phyloP scores from a whole-genome alignment of 64 coral and sea anemone genomes.

The Porites lutea region DNA sequence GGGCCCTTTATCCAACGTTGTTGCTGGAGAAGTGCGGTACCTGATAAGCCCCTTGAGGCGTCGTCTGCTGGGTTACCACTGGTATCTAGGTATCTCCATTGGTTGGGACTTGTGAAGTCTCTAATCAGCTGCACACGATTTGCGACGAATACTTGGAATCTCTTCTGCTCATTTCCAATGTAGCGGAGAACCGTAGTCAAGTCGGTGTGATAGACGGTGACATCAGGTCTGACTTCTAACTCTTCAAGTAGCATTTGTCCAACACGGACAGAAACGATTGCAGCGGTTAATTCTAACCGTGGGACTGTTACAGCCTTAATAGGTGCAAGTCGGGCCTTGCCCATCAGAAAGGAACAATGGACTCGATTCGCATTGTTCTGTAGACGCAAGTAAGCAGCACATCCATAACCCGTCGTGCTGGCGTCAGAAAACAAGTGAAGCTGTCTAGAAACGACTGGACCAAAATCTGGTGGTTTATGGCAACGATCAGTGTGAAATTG shows the following conservation, averaged over 20 bases:
- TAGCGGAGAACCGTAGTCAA: constrained; percentile 50
- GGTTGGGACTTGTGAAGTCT: not conserved
- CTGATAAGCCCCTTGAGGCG: constrained; percentile 13
- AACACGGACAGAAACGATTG: constrained; percentile 48
- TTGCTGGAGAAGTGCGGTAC: not conserved
- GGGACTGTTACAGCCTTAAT: constrained; percentile 47
- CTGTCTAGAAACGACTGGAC: no score
- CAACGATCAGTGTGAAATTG: not conserved
- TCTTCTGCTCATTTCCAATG: constrained; percentile 41
- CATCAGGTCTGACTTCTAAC: constrained; percentile 16
- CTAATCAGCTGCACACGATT: constrained; percentile 10
- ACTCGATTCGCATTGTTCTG: not conserved
- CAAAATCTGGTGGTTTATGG: not conserved
- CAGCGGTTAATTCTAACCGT: constrained; percentile 57
- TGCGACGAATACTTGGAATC: not conserved
- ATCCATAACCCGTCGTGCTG: no score
- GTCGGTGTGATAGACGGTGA: no score
- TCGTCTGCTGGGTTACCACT: not conserved
- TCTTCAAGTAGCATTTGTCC: constrained; percentile 44
- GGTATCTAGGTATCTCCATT: constrained; percentile 5
- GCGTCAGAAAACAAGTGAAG: no score
- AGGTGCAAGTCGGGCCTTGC: constrained; percentile 56
- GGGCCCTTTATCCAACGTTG: constrained; percentile 23
- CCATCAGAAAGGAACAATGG: constrained; percentile 50
- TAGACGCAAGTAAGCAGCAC: constrained; percentile 2